Evolutionary conservation across 2,797 vertebrate genomes (phyloP), one percentile per base, ranked within the genome.

Genomic region (Momotus momota): DNA sequence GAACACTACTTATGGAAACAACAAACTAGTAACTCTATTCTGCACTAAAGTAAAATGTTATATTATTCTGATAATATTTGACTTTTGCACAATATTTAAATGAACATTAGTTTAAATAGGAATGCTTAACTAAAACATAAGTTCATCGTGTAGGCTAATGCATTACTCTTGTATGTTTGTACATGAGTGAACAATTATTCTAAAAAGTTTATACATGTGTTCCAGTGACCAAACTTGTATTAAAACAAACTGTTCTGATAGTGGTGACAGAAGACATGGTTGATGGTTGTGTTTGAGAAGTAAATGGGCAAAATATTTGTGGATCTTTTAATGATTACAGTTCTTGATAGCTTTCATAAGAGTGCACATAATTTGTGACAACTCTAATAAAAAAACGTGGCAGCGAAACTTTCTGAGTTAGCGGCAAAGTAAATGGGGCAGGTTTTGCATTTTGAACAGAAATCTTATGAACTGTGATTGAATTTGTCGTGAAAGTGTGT

Each of bases 401-500:
- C 98, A 98, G 98, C 98, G 97, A 99, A 99, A 99, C 97, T 99
- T 99, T 99, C 94, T 96, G 97, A 98, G 98, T 99, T 99, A 98
- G 98, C 95, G 95, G 98, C 98, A 99, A 97, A 98, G 98, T 97
- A 98, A 98, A 98, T 97, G 98, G 98, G 98, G 98, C 98, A 98
- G 98, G 97, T 98, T 98, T 98, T 99, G 98, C 98, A 98, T 98
- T 98, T 98, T 98, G 98, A 98, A 97, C 96, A 97, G 98, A 98
- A 98, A 98, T 99, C 98, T 99, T 98, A 98, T 98, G 98, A 99
- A 98, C 98, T 98, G 98, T 99, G 99, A 99, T 98, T 98, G 99
- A 98, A 99, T 99, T 98, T 99, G 98, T 99, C 98, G 97, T 99
- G 99, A 99, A 99, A 99, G 99, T 99, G 98, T 99, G 99, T 99